Percentiles rank a stretch among this genome's conserved stretches.
These are phyloP conservation scores for Ardeotis arabs DNA, from an alignment of 2,113 vertebrate species.

Conservation along the genomic window DNA sequence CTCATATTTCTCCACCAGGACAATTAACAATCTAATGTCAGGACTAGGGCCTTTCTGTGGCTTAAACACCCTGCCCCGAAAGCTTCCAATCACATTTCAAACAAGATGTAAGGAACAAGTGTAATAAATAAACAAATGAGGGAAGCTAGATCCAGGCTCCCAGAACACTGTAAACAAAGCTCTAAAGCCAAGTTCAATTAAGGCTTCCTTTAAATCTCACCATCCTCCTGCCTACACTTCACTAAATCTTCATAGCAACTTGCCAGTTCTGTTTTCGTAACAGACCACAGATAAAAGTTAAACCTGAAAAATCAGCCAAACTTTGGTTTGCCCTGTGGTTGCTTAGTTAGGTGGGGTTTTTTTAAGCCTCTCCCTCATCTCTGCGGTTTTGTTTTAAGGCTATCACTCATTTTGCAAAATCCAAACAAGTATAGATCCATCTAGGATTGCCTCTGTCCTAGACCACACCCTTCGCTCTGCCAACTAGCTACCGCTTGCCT, in stretches of 20 bases:
- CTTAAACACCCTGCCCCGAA: background rate
- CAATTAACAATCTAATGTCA: background rate
- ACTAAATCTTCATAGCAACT: background rate
- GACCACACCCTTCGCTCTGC: background rate
- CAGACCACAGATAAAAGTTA: background rate
- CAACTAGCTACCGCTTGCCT: background rate
- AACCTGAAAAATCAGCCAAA: conserved; percentile 44
- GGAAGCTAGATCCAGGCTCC: background rate
- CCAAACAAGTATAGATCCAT: background rate
- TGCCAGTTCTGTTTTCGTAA: conserved; percentile 36
- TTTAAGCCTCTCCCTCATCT: background rate
- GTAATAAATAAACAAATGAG: background rate
- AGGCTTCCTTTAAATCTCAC: background rate
- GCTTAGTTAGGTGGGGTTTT: background rate
- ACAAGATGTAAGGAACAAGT: background rate
- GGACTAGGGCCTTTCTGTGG: background rate
- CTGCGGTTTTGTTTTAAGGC: background rate
- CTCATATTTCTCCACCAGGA: background rate
- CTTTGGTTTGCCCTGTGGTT: background rate
- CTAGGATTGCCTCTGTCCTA: background rate
- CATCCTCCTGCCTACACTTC: background rate
- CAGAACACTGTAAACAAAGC: background rate
- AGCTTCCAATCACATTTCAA: background rate
- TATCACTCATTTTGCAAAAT: conserved; percentile 12
- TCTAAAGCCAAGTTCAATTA: background rate